Evolutionary conservation across 2,113 vertebrate species (phyloP), one percentile per base, ranked within the genome.

Genomic region (Trogon melanurus): DNA sequence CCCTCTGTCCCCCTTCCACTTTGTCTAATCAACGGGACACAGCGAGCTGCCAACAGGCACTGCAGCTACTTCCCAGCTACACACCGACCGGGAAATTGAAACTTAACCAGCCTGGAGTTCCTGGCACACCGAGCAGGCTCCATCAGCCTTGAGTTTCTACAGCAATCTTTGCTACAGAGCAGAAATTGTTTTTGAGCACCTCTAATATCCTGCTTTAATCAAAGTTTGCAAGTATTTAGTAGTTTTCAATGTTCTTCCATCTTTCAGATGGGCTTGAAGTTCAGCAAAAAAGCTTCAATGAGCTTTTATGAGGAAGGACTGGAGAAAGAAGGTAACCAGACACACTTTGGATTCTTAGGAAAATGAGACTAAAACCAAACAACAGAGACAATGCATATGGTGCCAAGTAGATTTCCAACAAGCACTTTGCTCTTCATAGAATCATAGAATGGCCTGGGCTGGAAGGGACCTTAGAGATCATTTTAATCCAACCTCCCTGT

Each of bases 1-100:
- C 51, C 27, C 17, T 71, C n/a, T 48, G 34, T 26, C 25, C 22
- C 47, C 65, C 26, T 73, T 69, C 25, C 45, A 48, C 41, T 65
- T 50, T 3, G 26, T 11, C 67, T 84, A 60, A 87, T 60, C 50
- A 58, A 9, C 12, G 32, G 69, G 45, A 60, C 50, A 79, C 8
- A 60, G 53, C 5, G 73, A 60, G 67, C 5, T 74, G 60, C 41
- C 27, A 69, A n/a, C 1, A 61, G 22, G 25, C 36, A 10, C 11
- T 44, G 79, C 21, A 88, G 30, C 10, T n/a, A 32, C 48, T 27
- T 76, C 25, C 53, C 57, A 85, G 72, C 9, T 26, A 69, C 0
- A 1, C 19, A 14, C 0, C 26, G 41, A 71, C 2, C 1, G 27
- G n/a, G 23, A 71, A 85, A 34, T 15, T n/a, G 32, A 60, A 0